Evolutionary conservation across 2,888 invertebrate genomes (phyloP).

Genomic region (Lepas anatifera): DNA sequence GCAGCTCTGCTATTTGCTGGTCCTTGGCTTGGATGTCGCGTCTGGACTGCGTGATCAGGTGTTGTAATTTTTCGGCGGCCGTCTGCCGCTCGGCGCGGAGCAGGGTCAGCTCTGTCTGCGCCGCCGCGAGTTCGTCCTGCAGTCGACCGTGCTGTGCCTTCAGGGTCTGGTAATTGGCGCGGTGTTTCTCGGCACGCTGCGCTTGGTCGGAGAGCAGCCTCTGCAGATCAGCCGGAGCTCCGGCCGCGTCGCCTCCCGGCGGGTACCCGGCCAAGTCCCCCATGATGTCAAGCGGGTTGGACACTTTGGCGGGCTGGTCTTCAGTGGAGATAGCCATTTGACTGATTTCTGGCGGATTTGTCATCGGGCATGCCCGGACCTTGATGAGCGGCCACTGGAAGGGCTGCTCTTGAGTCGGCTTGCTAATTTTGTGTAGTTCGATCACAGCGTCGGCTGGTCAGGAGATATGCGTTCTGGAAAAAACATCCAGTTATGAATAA

Average conservation of each 20-base stretch:
- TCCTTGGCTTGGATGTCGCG: slow-evolving; percentile 4
- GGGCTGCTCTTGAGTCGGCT: neutral
- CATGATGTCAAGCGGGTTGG: too few relatives aligned
- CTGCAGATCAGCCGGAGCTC: neutral
- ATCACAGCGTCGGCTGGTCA: neutral
- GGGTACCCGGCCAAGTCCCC: neutral
- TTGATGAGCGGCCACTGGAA: neutral
- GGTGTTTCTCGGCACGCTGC: slow-evolving; percentile 5
- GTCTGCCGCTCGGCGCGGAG: slow-evolving; percentile 5
- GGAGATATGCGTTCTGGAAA: too few relatives aligned
- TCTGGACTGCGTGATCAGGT: neutral
- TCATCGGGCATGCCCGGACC: neutral
- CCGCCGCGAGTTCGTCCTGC: neutral
- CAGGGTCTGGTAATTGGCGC: neutral
- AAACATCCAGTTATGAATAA: too few relatives aligned
- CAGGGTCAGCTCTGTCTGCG: slow-evolving; percentile 4
- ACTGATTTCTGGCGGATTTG: neutral
- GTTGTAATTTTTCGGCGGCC: neutral
- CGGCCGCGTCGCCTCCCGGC: neutral
- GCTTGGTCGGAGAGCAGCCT: neutral
- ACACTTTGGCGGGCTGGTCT: too few relatives aligned
- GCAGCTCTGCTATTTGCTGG: neutral
- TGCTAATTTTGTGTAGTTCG: neutral
- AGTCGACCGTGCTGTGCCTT: slow-evolving; percentile 2
- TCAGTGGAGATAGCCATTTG: neutral